Percentiles rank a stretch among this genome's conserved stretches.
Conservation (phyloP, 2,888 invertebrate species). For the Drosophila atripex region DNA sequence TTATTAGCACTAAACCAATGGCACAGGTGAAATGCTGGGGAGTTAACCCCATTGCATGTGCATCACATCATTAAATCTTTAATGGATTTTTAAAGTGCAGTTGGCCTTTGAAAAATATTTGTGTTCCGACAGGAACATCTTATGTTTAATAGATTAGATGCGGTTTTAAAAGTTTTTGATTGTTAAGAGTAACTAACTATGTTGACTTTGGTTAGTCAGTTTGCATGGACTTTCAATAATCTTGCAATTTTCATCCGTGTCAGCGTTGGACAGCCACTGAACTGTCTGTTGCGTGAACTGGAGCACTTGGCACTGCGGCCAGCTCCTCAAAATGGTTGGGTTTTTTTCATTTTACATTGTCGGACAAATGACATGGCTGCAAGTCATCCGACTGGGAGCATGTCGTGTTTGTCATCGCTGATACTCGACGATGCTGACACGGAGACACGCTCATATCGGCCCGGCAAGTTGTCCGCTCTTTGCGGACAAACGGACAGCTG, state of each 20-base stretch:
- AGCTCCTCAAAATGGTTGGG: slow-evolving; percentile 22
- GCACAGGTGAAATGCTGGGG: not conserved
- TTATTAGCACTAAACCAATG: not conserved
- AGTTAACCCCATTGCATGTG: not conserved
- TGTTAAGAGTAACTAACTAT: not conserved
- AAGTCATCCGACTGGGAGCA: slow-evolving; percentile 35
- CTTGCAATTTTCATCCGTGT: not conserved
- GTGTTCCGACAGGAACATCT: not conserved
- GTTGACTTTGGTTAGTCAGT: not conserved
- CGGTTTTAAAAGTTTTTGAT: not conserved
- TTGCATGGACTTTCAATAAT: not conserved
- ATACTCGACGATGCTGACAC: slow-evolving; percentile 24
- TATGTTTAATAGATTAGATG: too few species aligned
- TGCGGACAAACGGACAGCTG: slow-evolving; percentile 33
- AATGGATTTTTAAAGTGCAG: not conserved
- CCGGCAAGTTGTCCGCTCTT: slow-evolving; percentile 28
- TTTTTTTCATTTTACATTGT: slow-evolving; percentile 3
- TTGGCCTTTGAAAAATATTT: not conserved
- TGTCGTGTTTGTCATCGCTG: slow-evolving; percentile 44
- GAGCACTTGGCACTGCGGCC: slow-evolving; percentile 30
- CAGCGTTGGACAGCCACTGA: slow-evolving; percentile 26
- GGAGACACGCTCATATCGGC: slow-evolving; percentile 35
- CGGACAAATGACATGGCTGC: slow-evolving; percentile 35
- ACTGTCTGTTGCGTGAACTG: slow-evolving; percentile 35
- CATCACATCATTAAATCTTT: slow-evolving; percentile 4